Evolutionary conservation across 2,113 vertebrate species (phyloP), one percentile per base, ranked within the genome.

Genomic region (Prionailurus viverrinus): DNA sequence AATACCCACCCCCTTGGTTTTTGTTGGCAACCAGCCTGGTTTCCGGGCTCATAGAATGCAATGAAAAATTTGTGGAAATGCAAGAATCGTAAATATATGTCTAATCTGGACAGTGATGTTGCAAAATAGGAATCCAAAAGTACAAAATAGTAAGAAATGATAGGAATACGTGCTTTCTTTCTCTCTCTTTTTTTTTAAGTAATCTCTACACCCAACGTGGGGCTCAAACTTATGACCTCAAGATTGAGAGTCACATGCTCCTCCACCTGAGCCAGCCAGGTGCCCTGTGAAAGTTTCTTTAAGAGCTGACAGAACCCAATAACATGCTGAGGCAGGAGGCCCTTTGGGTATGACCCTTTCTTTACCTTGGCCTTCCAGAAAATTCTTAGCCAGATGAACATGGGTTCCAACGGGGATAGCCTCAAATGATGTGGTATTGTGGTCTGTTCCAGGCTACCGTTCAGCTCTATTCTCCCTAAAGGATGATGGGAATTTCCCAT

Each of bases 331-430:
- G 21, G 33, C 21, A 36, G 31, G 36, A 23, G 3, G 19, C 29
- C 23, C 39, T 74, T 74, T 92, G 68, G 33, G 48, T n/a, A 45
- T 12, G 3, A 63, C 8, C 2, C 45, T 11, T 7, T 61, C 74
- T 36, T 80, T 71, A 69, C 39, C 4, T 21, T 78, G 19, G 53
- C 15, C 36, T 61, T 48, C 76, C 4, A 33, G 92, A 93, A 41
- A 31, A 55, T 53, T 93, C n/a, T 55, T 9, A 29, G 33, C 48
- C 41, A 45, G n/a, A 53, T 27, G 25, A 39, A 4, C 14, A 68
- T 51, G 19, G 5, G 1, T 27, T 76, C 61, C 33, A 16, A 27
- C 0, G 3, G 55, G 41, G 31, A 4, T 1, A 2, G 39, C 66
- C 78, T 71, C 18, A 29, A 89, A 58, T 48, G n/a, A 91, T 78